Evolutionary conservation across 2,888 invertebrate genomes (phyloP), one percentile per base, ranked within the genome.

Genomic region (Drosophila infuscata): DNA sequence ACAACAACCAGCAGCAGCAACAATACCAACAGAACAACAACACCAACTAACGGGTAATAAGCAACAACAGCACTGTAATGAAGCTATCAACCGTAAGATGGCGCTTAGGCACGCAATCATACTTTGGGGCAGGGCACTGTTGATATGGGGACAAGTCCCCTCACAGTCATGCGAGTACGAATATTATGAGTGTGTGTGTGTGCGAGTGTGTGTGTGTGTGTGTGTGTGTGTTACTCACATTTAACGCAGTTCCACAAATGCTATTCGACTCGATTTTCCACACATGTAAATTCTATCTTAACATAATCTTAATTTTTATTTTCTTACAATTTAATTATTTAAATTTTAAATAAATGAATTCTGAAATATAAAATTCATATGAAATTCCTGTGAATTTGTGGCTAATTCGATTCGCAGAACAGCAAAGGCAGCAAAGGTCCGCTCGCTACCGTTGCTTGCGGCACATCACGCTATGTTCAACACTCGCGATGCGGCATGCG

Each of bases 51-150:
- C 72, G 78, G 75, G 82, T 82, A 82, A 82, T 82, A 82, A 82
- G 80, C 82, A 82, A 77, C 82, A 82, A 85, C 88, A 73, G 87
- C 72, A 80, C 84, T 77, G 79, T 86, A 86, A 86, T 86, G 86
- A 88, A 86, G 86, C 86, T 88, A 86, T 88, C 86, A 86, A 86
- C 79, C 86, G 79, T 86, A 86, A 88, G 88, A 86, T 81, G 86
- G 87, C 84, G 88, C 86, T 86, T 86, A 86, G 83, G 88, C 86
- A 86, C 86, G 86, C 86, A 86, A 86, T 88, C 86, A 86, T 83
- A 86, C 86, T 86, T 88, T 83, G 76, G 82, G 78, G 70, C 74
- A 70, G 48, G 12, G 62, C 25, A 53, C 43, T 56, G 63, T 58
- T 43, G 12, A 43, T 12, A 62, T 41, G 70, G 62, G 30, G 64